These are phyloP conservation scores for Hydrolagus affinis DNA, from an alignment of 2,113 vertebrate genomes.

Conservation along the genomic window DNA sequence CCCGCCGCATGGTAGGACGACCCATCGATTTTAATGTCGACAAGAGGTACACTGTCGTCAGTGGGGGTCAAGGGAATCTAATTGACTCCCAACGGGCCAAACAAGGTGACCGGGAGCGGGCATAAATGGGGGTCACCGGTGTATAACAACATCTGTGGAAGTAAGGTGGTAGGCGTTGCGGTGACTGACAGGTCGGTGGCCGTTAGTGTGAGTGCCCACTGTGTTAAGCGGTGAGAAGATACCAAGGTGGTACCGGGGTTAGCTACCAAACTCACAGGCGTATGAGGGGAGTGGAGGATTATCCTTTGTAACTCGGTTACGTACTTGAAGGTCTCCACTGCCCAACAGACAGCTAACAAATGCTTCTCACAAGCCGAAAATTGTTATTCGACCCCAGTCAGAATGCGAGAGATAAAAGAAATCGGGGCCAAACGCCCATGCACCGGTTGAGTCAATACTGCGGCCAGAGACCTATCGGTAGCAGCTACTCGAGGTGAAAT, in stretches of 20 bases:
- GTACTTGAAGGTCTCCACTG: not conserved
- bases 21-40: too few relatives aligned
- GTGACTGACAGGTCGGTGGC: not conserved
- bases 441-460: not conserved
- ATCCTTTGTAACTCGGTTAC: not conserved
- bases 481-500: not conserved
- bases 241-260: not conserved
- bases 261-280: not conserved
- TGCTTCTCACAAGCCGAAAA: not conserved
- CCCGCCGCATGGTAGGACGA: too few relatives aligned
- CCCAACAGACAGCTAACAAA: not conserved
- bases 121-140: not conserved
- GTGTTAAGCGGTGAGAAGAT: not conserved
- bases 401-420: not conserved
- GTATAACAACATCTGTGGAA: not conserved
- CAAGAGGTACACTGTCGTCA: too few relatives aligned
- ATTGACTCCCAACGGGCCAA: too few relatives aligned
- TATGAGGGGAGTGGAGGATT: not conserved
- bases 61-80: too few relatives aligned
- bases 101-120: too few relatives aligned
- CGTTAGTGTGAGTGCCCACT: not conserved
- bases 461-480: not conserved
- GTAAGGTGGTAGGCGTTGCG: not conserved
- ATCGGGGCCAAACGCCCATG: not conserved
- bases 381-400: not conserved